Evolutionary conservation across 2,888 invertebrate genomes (phyloP), one percentile per base, ranked within the genome.

Genomic region (Escarpia spicata): DNA sequence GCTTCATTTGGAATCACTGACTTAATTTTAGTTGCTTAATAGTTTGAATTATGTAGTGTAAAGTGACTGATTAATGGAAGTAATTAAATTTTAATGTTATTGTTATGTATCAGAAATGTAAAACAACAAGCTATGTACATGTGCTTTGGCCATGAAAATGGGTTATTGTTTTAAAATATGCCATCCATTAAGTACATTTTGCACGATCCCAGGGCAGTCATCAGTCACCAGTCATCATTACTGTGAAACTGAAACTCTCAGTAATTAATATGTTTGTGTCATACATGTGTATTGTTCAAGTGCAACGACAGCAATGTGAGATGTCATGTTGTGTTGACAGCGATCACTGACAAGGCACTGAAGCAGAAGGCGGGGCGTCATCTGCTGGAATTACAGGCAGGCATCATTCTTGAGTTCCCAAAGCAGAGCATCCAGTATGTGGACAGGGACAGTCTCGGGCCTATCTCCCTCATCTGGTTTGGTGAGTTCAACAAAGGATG

Each of bases 351-450:
- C 58, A 45, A 92, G 37, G 44, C 90, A 44, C 95, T 96, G 10
- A 94, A 97, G 0, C 94, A 95, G 91, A 93, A 95, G 19, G 95
- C 96, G 92, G 97, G 97, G 93, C 95, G 95, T 93, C 97, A 97
- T 95, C 96, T 98, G 90, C 97, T 97, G 95, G 95, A 98, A 89
- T 97, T 98, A 93, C 98, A 98, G 94, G 97, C 97, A 58, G 97
- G 97, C 8, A 97, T 98, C 96, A 97, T 97, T 19, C 95, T 98
- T 91, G 98, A 98, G 95, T 97, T 93, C 52, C 94, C 94, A 15
- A 89, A 19, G 15, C 91, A 43, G 37, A 92, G 52, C 90, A 92
- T 94, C 45, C 90, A 75, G 19, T 58, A 90, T 9, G 90, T 94
- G 52, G 92, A 93, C 90, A 90, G 93, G 75, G 92, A 93, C 43